These are phyloP conservation scores for Pachypanchax playfairii DNA, from an alignment of 2,113 vertebrate species.

Conservation along the genomic window DNA sequence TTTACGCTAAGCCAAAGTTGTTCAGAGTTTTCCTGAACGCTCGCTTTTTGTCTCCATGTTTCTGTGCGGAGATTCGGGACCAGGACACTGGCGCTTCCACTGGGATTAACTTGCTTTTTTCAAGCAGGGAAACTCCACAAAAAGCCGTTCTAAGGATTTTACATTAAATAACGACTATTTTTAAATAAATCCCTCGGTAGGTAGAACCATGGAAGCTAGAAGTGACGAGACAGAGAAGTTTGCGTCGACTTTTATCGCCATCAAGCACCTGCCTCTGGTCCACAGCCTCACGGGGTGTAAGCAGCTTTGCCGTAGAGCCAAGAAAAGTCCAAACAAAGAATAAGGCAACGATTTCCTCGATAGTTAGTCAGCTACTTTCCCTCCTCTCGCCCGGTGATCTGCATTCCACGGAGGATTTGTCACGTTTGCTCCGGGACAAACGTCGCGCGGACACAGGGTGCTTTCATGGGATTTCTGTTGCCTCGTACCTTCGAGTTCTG, in stretches of 20 bases:
- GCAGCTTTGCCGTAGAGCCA: neutral
- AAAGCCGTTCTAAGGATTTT: neutral
- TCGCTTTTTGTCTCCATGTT: constrained; percentile 45
- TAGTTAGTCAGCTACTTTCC: neutral
- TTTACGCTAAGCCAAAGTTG: neutral
- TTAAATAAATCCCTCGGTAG: too few relatives aligned
- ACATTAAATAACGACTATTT: neutral
- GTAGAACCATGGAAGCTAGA: too few relatives aligned
- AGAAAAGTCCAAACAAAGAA: neutral
- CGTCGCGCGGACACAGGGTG: constrained; percentile 60
- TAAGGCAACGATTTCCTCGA: neutral
- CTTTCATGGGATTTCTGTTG: constrained; percentile 48
- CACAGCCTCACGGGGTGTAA: neutral
- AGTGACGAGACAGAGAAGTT: too few relatives aligned
- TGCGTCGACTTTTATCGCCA: constrained; percentile 31
- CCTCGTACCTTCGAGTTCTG: neutral
- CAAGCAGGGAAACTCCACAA: neutral
- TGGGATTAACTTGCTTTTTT: constrained; percentile 16
- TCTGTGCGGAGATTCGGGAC: constrained; percentile 7
- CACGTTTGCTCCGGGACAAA: constrained; percentile 49
- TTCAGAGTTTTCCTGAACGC: neutral
- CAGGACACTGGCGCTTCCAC: constrained; percentile 6
- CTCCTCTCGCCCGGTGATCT: too few relatives aligned
- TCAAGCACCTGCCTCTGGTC: constrained; percentile 63
- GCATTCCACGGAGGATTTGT: constrained; percentile 37